Evolutionary conservation across 1,140 invertebrate species (phyloP), one percentile per base, ranked within the genome.

Genomic region (Nixonia krombeini): DNA sequence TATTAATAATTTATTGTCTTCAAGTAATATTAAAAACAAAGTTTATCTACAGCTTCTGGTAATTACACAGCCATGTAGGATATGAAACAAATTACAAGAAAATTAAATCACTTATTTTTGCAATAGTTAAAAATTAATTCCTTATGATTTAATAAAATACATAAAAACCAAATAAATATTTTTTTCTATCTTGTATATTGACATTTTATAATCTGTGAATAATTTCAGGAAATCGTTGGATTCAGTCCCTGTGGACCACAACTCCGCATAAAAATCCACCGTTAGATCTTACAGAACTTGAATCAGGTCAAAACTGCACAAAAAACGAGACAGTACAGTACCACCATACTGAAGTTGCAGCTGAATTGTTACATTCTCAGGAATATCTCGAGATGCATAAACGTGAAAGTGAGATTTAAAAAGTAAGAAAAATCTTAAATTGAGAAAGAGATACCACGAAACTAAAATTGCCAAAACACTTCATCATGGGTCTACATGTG

Each of bases 241-340:
- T 94, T 50, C 88, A 93, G 7, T 91, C 93, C 5, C 85, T 95
- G 73, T 95, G 92, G 92, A 91, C 92, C 8, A 87, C 91, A 28
- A 92, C 92, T 9, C 93, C 94, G 0, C 90, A 93, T 66, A 91
- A 93, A 53, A 92, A 93, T 77, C 92, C 92, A n/a, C 90, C 94
- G 4, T 76, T 95, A 10, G 93, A 94, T 80, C 88, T 92, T 12
- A 90, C 90, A 0, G 92, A 94, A 80, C 76, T 94, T 0, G 89
- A 92, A 74, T 53, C 79, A 15, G 72, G 78, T 42, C 28, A 72
- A 57, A 59, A 76, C 49, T 50, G 73, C 21, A 7, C 70, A 68
- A 44, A 61, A 59, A 17, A 73, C 57, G n/a, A 50, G 76, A 5
- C 77, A 78, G 4, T n/a, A n/a, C n/a, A n/a, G n/a, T 82, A 81